These are phyloP conservation scores for Propithecus perrieri DNA, from an alignment of 2,797 vertebrate species.

Conservation along the genomic window DNA sequence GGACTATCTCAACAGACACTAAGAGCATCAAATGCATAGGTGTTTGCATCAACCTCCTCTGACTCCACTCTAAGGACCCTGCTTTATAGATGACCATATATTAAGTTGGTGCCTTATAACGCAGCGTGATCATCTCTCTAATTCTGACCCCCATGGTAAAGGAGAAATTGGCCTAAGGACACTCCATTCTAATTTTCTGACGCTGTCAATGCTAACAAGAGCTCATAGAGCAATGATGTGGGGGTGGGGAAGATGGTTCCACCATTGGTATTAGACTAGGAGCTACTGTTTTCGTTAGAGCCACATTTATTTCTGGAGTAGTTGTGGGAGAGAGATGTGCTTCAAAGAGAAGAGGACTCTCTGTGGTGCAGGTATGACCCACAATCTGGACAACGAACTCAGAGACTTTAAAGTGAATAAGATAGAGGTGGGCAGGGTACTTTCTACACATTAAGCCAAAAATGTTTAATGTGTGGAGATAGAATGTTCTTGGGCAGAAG, in stretches of 20 bases:
- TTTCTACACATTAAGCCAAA: slow-evolving; percentile 26
- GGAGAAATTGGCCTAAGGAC: slow-evolving; percentile 60
- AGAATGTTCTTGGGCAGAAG: slow-evolving; percentile 31
- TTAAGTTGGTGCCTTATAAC: slow-evolving; percentile 11
- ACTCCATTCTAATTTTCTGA: slow-evolving; percentile 66
- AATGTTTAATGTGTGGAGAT: neutral
- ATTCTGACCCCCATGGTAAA: slow-evolving; percentile 20
- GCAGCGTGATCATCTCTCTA: neutral
- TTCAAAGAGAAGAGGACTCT: slow-evolving; percentile 82
- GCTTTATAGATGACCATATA: neutral
- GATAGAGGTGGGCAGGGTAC: slow-evolving; percentile 20
- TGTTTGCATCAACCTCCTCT: neutral
- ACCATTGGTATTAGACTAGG: slow-evolving; percentile 45
- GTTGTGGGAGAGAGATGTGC: slow-evolving; percentile 81
- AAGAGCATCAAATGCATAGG: neutral
- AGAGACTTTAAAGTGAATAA: slow-evolving; percentile 61
- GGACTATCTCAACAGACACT: neutral
- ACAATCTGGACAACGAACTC: slow-evolving; percentile 73
- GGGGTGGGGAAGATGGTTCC: slow-evolving; percentile 65
- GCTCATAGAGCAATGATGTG: neutral
- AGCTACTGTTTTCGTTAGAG: slow-evolving; percentile 74
- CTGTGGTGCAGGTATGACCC: slow-evolving; percentile 81
- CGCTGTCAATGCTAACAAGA: slow-evolving; percentile 54
- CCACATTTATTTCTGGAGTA: slow-evolving; percentile 78
- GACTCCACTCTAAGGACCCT: neutral